Evolutionary conservation across 2,797 vertebrate species (phyloP).

Genomic region (Threskiornis aethiopicus): DNA sequence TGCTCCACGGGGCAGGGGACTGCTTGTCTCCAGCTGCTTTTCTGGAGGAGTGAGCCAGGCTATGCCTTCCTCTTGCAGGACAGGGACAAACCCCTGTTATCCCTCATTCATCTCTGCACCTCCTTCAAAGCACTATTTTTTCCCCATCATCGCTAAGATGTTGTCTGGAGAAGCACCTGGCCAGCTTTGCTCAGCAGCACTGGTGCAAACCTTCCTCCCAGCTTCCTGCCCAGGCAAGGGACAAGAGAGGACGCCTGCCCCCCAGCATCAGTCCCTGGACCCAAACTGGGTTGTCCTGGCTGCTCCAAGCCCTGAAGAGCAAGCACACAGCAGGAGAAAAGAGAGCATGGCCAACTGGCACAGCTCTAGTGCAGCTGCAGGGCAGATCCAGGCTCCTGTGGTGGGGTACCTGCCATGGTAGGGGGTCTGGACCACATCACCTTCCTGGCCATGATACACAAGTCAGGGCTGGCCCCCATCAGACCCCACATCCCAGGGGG

Average conservation of each 20-base stretch:
- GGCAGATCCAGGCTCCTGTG: neutral
- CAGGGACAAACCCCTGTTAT: neutral
- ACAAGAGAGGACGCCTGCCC: neutral
- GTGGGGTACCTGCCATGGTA: neutral
- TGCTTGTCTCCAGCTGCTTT: neutral
- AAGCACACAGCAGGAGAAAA: accelerated
- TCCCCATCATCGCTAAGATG: neutral
- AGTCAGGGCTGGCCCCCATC: neutral
- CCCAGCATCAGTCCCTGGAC: neutral
- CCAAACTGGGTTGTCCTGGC: neutral
- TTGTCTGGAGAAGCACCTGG: neutral
- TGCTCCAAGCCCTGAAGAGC: neutral
- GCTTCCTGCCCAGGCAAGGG: neutral
- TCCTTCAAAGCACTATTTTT: neutral
- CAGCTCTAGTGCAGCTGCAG: neutral
- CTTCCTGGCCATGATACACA: neutral
- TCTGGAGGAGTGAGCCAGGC: neutral
- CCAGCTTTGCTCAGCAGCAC: neutral
- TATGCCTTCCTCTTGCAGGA: neutral
- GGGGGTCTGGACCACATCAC: neutral
- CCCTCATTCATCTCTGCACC: neutral
- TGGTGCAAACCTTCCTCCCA: neutral
- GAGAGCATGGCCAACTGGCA: neutral
- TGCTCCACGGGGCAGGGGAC: neutral
- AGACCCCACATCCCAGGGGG: accelerated